Base-by-base conservation (phyloP, 2,888 invertebrate genomes). In the Erynnis tages region DNA sequence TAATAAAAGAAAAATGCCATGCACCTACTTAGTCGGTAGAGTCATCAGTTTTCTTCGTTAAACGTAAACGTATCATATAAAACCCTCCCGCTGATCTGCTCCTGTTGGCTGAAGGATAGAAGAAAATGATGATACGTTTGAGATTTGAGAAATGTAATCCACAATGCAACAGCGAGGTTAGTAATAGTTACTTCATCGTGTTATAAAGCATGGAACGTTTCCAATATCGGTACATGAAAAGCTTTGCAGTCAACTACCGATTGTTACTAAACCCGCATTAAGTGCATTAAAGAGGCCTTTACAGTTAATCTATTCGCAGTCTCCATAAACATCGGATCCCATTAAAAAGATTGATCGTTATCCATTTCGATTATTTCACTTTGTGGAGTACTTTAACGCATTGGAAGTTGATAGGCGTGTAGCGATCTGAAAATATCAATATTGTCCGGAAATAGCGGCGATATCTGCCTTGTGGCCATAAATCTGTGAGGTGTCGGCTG, bases 401-500 rank as follows among this genome's bases (percentile, higher is more conserved):
- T 79, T 74, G 73, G 76, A 72, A 79, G 81, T 76, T 82, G 82
- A 80, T 84, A 83, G 78, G 77, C 72, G 66, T 68, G 66, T 65
- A 77, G 67, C 67, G 75, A 69, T 69, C 71, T 74, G 79, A 73
- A 82, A 83, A 85, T 85, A 87, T 85, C 79, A 77, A 79, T 83
- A 78, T 67, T 68, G 77, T 79, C 74, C 79, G 80, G 71, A 85
- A 82, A 86, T 88, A 86, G 64, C 79, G 61, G 59, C 67, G 68
- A 67, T 83, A 82, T 85, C 82, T 67, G 73, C 65, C 63, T 61
- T 62, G 67, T 60, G 66, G 72, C 63, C 65, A 83, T 87, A 87
- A 87, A 86, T 87, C 82, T 79, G 81, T 74, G 72, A 82, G 83
- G 79, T 85, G 84, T 85, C 86, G 76, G 85, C 71, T 70, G 70